Percentiles rank a stretch among this genome's conserved stretches.
phyloP scores from a whole-genome alignment of 2,113 vertebrate genomes.

The Castor canadensis region DNA sequence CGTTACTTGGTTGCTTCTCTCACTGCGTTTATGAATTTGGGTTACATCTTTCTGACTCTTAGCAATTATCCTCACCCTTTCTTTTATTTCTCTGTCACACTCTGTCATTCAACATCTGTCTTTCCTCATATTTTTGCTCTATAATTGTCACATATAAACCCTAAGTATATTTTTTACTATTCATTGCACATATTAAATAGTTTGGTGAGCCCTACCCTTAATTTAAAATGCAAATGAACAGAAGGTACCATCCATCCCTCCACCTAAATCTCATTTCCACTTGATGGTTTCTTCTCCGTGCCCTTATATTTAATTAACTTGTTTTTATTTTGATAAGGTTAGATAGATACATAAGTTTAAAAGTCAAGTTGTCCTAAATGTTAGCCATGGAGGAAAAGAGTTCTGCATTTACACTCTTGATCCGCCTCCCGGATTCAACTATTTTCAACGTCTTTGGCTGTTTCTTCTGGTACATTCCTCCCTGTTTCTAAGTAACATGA shows the following conservation, averaged over 20 bases:
- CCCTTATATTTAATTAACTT: constrained; percentile 19
- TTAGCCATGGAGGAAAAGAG: background rate
- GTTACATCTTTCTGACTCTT: background rate
- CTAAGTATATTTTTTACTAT: background rate
- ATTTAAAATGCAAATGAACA: constrained; percentile 61
- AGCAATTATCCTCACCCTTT: background rate
- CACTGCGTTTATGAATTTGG: background rate
- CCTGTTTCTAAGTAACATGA: constrained; percentile 37
- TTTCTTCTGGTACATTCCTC: background rate
- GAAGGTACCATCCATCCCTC: background rate
- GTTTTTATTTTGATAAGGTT: constrained; percentile 29
- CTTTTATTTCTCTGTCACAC: background rate
- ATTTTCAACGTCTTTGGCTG: background rate
- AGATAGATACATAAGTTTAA: background rate
- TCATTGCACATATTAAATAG: background rate
- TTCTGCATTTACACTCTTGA: background rate
- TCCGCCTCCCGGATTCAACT: background rate
- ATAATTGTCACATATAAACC: background rate
- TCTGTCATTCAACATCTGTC: background rate
- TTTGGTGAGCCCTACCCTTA: constrained; percentile 7
- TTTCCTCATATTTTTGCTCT: background rate
- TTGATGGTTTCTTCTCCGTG: background rate
- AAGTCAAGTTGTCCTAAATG: constrained; percentile 16
- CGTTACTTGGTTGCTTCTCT: background rate
- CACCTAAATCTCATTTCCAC: constrained; percentile 1